Evolutionary conservation across 2,113 vertebrate species (phyloP).

Genomic region (Alethe diademata): DNA sequence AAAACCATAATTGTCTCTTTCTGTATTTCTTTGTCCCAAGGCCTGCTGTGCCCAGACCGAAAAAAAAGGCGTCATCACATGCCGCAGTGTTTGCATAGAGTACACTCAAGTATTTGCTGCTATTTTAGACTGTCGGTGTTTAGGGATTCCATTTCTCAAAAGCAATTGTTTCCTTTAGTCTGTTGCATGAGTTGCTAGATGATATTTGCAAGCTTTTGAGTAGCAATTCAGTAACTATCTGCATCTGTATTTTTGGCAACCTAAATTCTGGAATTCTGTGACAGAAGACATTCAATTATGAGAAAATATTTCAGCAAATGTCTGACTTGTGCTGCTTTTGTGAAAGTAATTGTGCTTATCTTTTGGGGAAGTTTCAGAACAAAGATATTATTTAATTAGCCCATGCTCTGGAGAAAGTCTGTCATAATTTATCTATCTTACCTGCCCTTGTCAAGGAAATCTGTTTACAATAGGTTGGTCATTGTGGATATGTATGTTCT

Average conservation of each 20-base stretch:
- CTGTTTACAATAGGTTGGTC: background rate
- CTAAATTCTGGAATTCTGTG: background rate
- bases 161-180: background rate
- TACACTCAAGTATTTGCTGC: background rate
- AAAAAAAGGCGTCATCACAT: background rate
- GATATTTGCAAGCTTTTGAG: background rate
- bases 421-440: background rate
- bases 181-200: background rate
- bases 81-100: background rate
- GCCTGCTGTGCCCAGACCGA: background rate
- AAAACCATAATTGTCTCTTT: fast-evolving
- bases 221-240: background rate
- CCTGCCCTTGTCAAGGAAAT: background rate
- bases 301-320: background rate
- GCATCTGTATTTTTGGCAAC: background rate
- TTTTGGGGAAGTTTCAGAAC: background rate
- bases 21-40: background rate
- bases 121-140: background rate
- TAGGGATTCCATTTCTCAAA: slow-evolving; percentile 5
- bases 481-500: background rate
- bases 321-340: background rate
- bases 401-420: background rate
- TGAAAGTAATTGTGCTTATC: background rate
- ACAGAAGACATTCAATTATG: background rate
- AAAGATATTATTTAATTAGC: background rate